These are phyloP conservation scores for Zaprionus capensis DNA, from an alignment of 1,140 invertebrate genomes.

Conservation along the genomic window DNA sequence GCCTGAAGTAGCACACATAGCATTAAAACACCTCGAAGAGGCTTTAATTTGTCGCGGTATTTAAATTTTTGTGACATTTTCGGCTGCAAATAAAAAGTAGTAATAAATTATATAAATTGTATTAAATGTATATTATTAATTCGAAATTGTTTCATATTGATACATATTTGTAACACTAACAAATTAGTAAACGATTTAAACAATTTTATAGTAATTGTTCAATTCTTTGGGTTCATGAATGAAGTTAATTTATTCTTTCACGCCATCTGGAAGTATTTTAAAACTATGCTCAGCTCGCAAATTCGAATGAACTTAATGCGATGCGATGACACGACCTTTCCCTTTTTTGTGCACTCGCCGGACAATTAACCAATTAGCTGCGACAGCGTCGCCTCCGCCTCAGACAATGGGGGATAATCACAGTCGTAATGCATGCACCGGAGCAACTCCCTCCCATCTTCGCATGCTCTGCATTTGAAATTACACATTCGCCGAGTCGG, in stretches of 20 bases:
- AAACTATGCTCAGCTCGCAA: not conserved
- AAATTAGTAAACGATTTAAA: not conserved
- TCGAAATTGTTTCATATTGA: slow-evolving; percentile 2
- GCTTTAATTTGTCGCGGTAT: slow-evolving; percentile 76
- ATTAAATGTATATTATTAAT: not conserved
- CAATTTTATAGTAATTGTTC: not conserved
- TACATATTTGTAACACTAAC: slow-evolving; percentile 14
- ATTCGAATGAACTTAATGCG: slow-evolving; percentile 43
- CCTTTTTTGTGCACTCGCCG: slow-evolving; percentile 35
- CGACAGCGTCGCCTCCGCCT: slow-evolving; percentile 11
- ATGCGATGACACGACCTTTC: slow-evolving; percentile 55
- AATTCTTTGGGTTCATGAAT: not conserved
- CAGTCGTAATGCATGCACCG: slow-evolving; percentile 24
- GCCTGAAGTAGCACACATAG: slow-evolving; percentile 28
- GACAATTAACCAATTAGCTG: slow-evolving; percentile 71
- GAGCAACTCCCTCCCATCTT: slow-evolving; percentile 29
- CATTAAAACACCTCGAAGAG: slow-evolving; percentile 16
- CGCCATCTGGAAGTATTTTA: not conserved
- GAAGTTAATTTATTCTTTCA: not conserved
- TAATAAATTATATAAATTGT: not conserved
- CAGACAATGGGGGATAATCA: slow-evolving; percentile 46
- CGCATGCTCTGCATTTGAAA: slow-evolving; percentile 37
- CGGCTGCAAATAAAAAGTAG: slow-evolving; percentile 18
- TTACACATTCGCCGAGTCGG: slow-evolving; percentile 28
- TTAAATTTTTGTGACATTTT: slow-evolving; percentile 73